A percentile compares a stretch with the other conserved stretches of the same genome.
Evolutionary conservation across 2,888 invertebrate species (phyloP).

Genomic region (Tethea ocularis): DNA sequence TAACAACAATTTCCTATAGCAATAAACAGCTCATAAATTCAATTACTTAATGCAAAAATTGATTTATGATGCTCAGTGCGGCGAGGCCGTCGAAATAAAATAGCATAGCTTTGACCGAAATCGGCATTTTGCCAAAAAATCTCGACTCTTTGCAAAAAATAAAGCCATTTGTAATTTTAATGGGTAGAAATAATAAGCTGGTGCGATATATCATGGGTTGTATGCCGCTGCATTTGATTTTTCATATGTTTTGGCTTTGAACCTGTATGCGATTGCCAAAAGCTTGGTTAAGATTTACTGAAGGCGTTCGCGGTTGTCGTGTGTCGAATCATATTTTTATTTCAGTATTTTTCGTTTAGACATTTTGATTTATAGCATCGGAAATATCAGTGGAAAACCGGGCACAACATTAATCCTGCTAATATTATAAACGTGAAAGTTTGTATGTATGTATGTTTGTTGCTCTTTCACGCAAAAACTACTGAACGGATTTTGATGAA

Average conservation of each 20-base stretch:
- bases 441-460: neutral
- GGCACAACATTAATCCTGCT: neutral
- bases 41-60: slow-evolving; percentile 80
- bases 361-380: slow-evolving; percentile 1
- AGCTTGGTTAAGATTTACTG: slow-evolving; percentile 55
- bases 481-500: no score
- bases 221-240: slow-evolving; percentile 68
- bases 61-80: slow-evolving; percentile 65
- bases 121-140: slow-evolving; percentile 73
- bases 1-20: slow-evolving; percentile 73
- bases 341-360: slow-evolving; percentile 25
- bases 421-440: no score
- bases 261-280: slow-evolving; percentile 61
- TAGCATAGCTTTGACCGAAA: slow-evolving; percentile 54
- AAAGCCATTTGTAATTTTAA: slow-evolving; percentile 72
- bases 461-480: no score
- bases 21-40: slow-evolving; percentile 80
- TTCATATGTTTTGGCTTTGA: slow-evolving; percentile 71
- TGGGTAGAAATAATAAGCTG: slow-evolving; percentile 78
- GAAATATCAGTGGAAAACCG: neutral
- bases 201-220: slow-evolving; percentile 60
- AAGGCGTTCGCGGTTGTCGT: slow-evolving; percentile 38
- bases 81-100: slow-evolving; percentile 66
- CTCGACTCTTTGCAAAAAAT: slow-evolving; percentile 53
- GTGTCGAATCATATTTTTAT: slow-evolving; percentile 43